Conservation (phyloP, 37 sponge, comb jelly and placozoan species). For the Oopsacas minuta region DNA sequence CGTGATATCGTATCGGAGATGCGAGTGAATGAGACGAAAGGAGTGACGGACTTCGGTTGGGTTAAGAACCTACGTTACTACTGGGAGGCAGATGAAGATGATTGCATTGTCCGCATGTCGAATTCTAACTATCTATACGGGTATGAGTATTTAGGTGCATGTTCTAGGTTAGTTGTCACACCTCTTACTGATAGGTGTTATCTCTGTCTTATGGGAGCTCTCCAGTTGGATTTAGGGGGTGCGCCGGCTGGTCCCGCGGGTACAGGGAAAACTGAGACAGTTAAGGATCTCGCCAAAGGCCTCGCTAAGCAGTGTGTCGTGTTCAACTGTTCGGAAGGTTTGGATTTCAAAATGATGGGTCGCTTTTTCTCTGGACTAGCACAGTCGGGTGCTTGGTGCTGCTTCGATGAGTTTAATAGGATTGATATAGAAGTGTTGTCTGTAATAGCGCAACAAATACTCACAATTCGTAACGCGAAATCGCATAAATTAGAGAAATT, state of each 20-base stretch:
- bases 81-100: constrained; percentile 88
- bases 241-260: constrained; percentile 99
- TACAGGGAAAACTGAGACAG: constrained; percentile 95
- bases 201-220: constrained; percentile 95
- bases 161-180: constrained; percentile 87
- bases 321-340: constrained; percentile 98
- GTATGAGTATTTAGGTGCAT: constrained; percentile 96
- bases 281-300: constrained; percentile 88
- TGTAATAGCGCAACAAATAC: constrained; percentile 93
- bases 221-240: constrained; percentile 93
- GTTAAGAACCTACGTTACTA: constrained; percentile 93
- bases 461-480: constrained; percentile 93
- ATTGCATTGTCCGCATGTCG: constrained; percentile 80
- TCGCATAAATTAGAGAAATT: constrained; percentile 63
- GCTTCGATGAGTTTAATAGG: constrained; percentile 97
- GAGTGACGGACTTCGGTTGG: constrained; percentile 88
- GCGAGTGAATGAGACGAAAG: constrained; percentile 57
- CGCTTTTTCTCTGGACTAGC: constrained; percentile 98
- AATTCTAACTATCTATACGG: constrained; percentile 81
- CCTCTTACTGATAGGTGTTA: constrained; percentile 97
- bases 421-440: constrained; percentile 98
- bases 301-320: constrained; percentile 98
- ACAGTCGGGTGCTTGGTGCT: constrained; percentile 97
- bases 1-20: constrained; percentile 83
- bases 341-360: constrained; percentile 98